These are phyloP conservation scores for Pelvicachromis taeniatus DNA, from an alignment of 2,113 vertebrate species.

Conservation along the genomic window DNA sequence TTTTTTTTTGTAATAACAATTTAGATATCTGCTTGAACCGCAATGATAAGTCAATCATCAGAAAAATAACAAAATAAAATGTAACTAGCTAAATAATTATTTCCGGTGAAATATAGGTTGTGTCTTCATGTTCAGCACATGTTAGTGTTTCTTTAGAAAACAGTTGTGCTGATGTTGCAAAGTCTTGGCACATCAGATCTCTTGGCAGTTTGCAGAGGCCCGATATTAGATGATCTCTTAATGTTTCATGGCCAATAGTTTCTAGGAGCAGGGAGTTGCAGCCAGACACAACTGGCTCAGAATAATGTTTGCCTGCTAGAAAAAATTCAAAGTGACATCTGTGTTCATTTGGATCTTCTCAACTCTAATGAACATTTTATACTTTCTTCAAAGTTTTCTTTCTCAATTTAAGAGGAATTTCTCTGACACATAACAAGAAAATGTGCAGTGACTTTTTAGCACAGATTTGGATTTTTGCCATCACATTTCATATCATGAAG, in stretches of 20 bases:
- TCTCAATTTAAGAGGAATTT: background rate
- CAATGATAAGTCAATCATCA: background rate
- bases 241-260: background rate
- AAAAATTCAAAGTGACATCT: background rate
- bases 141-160: background rate
- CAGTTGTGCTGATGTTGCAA: background rate
- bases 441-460: background rate
- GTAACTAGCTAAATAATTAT: background rate
- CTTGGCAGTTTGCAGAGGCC: background rate
- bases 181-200: background rate
- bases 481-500: accelerated
- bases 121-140: background rate
- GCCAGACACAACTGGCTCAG: background rate
- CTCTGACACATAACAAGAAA: background rate
- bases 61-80: background rate
- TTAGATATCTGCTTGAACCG: background rate
- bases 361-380: background rate
- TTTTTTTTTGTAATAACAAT: background rate
- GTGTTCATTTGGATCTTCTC: background rate
- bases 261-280: background rate
- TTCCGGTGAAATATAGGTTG: background rate
- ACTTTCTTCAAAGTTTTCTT: background rate
- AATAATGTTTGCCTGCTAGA: background rate
- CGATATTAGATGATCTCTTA: background rate
- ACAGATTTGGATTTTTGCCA: background rate